Evolutionary conservation across 1,140 invertebrate genomes (phyloP), one percentile per base, ranked within the genome.

Genomic region (Orchestia grillus): DNA sequence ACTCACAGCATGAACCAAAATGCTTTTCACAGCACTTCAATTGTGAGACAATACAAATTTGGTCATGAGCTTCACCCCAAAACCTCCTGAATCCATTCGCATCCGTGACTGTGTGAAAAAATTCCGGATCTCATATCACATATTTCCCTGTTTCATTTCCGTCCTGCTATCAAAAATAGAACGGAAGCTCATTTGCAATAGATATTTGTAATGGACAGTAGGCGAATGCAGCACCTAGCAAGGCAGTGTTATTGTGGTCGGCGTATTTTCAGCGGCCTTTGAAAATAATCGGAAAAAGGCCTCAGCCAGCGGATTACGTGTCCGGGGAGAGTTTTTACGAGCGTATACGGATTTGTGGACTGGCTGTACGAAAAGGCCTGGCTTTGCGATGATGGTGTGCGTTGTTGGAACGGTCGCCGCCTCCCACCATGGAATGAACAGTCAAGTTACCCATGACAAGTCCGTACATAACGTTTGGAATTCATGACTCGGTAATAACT

Each of bases 111-210:
- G 11, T 16, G 11, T 91, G 88, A 44, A 91, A 28, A 36, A 91
- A 44, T 42, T 43, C 88, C 15, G 41, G 0, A 43, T 4, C 44
- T 91, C 88, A 44, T 44, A 42, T 44, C 44, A 16, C 88, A 91
- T 91, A 42, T 42, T 91, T 44, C 44, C 41, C 44, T 42, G 4
- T 43, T 91, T 41, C 88, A 43, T 91, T 91, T 43, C 28, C 41
- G 88, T 0, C 28, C 44, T 42, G 41, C 41, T 42, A 42, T 4
- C 44, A 42, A 42, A 91, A 91, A 88, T 15, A 91, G 47, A 19
- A 15, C 44, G 88, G 88, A 47, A 94, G 92, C 92, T 94, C 92
- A 94, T 94, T 94, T 94, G 92, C 92, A 94, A 94, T 94, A 94
- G 41, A 94, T 94, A 94, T 94, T 94, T 94, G 92, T 94, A 94